These are phyloP conservation scores for Microchrysa polita DNA, from an alignment of 2,888 invertebrate species.

Conservation along the genomic window DNA sequence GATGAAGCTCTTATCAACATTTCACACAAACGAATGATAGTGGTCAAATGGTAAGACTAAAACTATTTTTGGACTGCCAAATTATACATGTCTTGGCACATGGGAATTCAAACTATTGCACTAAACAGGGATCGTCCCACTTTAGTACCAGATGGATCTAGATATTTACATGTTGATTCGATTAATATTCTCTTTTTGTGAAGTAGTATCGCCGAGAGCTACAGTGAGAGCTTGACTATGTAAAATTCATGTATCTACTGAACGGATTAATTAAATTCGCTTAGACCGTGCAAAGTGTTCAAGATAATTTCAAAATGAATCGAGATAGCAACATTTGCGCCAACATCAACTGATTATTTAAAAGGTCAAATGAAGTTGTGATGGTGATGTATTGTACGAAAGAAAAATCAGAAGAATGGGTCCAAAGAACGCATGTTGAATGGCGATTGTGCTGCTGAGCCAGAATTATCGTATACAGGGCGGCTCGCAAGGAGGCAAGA, in stretches of 20 bases:
- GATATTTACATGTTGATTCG: constrained; percentile 31
- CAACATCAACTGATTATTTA: constrained; percentile 20
- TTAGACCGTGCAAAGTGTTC: neutral
- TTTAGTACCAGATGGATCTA: neutral
- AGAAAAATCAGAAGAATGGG: too few relatives aligned
- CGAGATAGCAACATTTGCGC: constrained; percentile 4
- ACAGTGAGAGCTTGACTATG: constrained; percentile 2
- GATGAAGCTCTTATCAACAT: too few relatives aligned
- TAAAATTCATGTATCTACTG: constrained; percentile 18
- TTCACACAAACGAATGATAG: too few relatives aligned
- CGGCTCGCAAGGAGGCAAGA: too few relatives aligned
- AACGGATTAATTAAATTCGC: constrained; percentile 35
- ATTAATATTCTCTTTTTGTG: constrained; percentile 11
- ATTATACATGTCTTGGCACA: too few relatives aligned
- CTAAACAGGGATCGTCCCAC: too few relatives aligned
- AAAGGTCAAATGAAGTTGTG: constrained; percentile 27
- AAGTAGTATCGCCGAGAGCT: neutral
- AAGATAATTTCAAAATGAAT: constrained; percentile 20
- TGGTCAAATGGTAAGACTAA: too few relatives aligned
- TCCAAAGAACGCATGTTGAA: neutral
- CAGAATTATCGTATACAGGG: too few relatives aligned
- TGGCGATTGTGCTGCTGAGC: too few relatives aligned
- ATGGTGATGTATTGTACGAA: neutral
- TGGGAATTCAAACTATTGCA: too few relatives aligned
- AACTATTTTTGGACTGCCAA: too few relatives aligned